These are phyloP conservation scores for Cynopterus sphinx DNA, from an alignment of 2,797 vertebrate genomes.

Conservation along the genomic window DNA sequence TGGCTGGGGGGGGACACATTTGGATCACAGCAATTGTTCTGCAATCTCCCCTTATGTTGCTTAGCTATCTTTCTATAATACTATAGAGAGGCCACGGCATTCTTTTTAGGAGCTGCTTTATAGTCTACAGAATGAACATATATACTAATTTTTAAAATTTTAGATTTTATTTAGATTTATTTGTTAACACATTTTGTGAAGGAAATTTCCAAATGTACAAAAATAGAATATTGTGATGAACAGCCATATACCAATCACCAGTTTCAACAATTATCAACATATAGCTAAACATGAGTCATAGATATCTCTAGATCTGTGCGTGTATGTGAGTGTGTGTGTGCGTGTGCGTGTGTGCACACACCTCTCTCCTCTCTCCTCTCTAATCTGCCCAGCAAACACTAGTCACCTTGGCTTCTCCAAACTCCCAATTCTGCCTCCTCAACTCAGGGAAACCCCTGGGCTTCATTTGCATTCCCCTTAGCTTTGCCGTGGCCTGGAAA, in stretches of 20 bases:
- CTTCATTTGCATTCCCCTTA: neutral
- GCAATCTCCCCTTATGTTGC: neutral
- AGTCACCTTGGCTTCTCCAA: neutral
- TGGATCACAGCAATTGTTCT: neutral
- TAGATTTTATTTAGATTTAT: conserved; percentile 7
- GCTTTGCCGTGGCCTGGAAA: neutral
- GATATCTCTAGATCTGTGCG: neutral
- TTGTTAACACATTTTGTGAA: neutral
- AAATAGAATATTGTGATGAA: neutral
- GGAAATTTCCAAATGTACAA: neutral
- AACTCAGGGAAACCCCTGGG: neutral
- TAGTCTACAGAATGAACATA: neutral
- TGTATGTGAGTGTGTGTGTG: too few species aligned
- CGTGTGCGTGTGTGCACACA: too few species aligned
- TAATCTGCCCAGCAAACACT: neutral
- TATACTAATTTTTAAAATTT: neutral
- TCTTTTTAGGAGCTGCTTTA: neutral
- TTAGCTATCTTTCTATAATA: neutral
- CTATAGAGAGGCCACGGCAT: neutral
- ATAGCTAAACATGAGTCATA: neutral
- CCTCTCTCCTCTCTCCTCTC: neutral
- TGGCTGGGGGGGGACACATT: neutral
- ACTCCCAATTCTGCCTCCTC: neutral
- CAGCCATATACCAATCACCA: neutral
- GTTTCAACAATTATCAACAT: neutral